phyloP scores from a whole-genome alignment of 2,888 invertebrate species.

The Trichogramma evanescens region DNA sequence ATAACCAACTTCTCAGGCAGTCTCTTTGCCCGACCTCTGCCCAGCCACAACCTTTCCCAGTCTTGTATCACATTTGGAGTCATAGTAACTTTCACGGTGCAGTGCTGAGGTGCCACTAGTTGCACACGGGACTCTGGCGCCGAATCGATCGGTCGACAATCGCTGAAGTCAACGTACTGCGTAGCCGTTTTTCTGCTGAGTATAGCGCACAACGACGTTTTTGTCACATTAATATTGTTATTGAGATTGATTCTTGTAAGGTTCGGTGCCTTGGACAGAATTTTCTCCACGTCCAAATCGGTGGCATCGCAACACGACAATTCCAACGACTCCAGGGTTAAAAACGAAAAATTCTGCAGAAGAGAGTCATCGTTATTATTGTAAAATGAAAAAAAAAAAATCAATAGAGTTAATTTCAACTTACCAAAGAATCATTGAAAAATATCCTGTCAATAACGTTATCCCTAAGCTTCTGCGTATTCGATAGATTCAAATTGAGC shows the following conservation, averaged over 20 bases:
- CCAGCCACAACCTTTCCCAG: constrained; percentile 39
- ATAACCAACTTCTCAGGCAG: constrained; percentile 34
- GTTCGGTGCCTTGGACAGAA: constrained; percentile 33
- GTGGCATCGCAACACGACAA: constrained; percentile 34
- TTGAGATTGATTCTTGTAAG: constrained; percentile 32
- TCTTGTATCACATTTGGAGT: constrained; percentile 25
- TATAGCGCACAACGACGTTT: constrained; percentile 28
- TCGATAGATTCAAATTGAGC: constrained; percentile 37
- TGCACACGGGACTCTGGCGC: constrained; percentile 27
- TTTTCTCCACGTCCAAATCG: constrained; percentile 33
- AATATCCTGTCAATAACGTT: constrained; percentile 18
- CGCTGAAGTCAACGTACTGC: constrained; percentile 33
- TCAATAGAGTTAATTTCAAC: neutral
- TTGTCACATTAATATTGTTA: constrained; percentile 34
- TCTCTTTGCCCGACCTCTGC: constrained; percentile 26
- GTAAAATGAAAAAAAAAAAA: constrained; percentile 12
- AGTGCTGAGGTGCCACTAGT: constrained; percentile 33
- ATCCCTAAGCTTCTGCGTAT: constrained; percentile 21
- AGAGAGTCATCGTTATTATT: neutral
- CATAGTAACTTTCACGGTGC: constrained; percentile 36
- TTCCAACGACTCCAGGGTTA: constrained; percentile 36
- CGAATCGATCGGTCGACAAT: constrained; percentile 31
- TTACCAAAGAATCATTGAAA: constrained; percentile 8
- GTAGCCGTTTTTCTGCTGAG: constrained; percentile 35
- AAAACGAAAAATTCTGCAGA: constrained; percentile 23